These are phyloP conservation scores for Carterocephalus palaemon DNA, from an alignment of 2,888 invertebrate species.

Conservation along the genomic window DNA sequence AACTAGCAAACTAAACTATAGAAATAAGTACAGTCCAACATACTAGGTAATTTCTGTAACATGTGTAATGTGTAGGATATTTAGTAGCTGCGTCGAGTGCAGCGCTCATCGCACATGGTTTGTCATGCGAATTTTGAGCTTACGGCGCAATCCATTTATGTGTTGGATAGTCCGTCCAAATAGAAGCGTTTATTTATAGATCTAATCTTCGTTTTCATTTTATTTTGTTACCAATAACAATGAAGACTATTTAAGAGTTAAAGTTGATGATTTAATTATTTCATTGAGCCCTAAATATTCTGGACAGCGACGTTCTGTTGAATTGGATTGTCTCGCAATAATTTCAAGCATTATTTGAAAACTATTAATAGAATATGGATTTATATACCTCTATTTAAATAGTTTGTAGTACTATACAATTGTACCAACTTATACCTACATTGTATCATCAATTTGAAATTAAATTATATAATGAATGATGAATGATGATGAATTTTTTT, in stretches of 20 bases:
- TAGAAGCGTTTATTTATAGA: too few species aligned
- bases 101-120: neutral
- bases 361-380: neutral
- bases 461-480: neutral
- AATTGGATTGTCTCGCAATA: neutral
- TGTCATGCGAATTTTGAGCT: conserved; percentile 8
- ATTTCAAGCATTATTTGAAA: conserved; percentile 2
- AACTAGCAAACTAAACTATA: too few species aligned
- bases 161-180: neutral
- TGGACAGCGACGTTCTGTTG: neutral
- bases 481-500: neutral
- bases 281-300: conserved; percentile 1
- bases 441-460: too few species aligned
- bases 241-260: neutral
- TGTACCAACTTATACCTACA: too few species aligned
- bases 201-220: too few species aligned
- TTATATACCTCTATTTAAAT: too few species aligned
- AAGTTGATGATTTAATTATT: conserved; percentile 1
- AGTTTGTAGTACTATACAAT: too few species aligned
- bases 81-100: neutral
- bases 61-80: too few species aligned
- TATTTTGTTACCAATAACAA: neutral
- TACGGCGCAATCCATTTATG: conserved; percentile 5
- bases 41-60: too few species aligned
- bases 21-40: too few species aligned